Evolutionary conservation across 2,888 invertebrate genomes (phyloP).

Genomic region (Drosophila gaucha): DNA sequence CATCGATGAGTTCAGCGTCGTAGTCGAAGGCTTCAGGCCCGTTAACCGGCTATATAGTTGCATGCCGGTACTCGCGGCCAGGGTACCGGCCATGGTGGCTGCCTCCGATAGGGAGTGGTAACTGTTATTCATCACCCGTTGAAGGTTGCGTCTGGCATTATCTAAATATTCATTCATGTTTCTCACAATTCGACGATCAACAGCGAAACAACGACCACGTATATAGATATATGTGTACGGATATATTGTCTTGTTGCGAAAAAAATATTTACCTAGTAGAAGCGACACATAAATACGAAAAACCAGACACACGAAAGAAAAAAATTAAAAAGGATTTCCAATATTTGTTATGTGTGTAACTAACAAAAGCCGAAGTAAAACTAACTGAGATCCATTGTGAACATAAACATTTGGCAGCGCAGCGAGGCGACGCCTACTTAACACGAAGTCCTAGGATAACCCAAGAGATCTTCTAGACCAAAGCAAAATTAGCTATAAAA

Average conservation of each 20-base stretch:
- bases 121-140: slow-evolving; percentile 21
- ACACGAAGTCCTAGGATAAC: neutral
- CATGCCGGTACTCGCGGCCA: slow-evolving; percentile 8
- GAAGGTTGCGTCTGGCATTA: slow-evolving; percentile 29
- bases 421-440: slow-evolving; percentile 9
- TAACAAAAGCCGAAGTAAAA: slow-evolving; percentile 29
- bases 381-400: neutral
- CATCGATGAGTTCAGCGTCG: too few relatives aligned
- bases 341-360: slow-evolving; percentile 21
- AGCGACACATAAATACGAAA: slow-evolving; percentile 33
- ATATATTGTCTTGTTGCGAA: neutral
- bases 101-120: slow-evolving; percentile 19
- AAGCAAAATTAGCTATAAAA: too few relatives aligned
- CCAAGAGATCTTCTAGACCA: neutral
- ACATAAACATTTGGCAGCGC: neutral
- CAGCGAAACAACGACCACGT: neutral
- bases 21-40: neutral
- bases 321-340: slow-evolving; percentile 13
- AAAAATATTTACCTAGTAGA: slow-evolving; percentile 18
- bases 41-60: slow-evolving; percentile 4
- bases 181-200: slow-evolving; percentile 3
- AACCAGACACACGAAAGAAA: slow-evolving; percentile 24
- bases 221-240: neutral
- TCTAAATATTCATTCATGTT: slow-evolving; percentile 44
- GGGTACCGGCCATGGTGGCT: neutral